Base-by-base conservation (phyloP, 1,140 invertebrate genomes). In the Medauroidea extradentata region DNA sequence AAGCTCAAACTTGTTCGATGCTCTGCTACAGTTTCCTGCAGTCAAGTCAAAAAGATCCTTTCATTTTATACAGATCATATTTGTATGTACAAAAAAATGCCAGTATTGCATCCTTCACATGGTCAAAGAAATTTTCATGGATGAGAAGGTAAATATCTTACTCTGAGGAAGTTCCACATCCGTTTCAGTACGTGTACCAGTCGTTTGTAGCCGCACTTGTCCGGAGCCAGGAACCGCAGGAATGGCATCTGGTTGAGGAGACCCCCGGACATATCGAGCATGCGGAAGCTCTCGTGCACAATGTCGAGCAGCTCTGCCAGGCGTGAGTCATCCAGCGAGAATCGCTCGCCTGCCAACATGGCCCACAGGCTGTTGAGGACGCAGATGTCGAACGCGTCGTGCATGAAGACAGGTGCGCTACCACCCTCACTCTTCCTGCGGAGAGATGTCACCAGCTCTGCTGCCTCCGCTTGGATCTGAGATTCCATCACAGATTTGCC, bases 301-400 rank as follows among this genome's bases (percentile, higher is more conserved):
- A 89, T 68, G 11, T 82, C 72, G 1, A 90, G 70, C 23, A 91
- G 74, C 11, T 75, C 73, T n/a, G 77, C 69, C 44, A 89, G 69
- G 41, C 81, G 74, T 2, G 74, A 67, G 65, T 86, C 78, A 56
- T 80, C 63, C 4, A 70, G 71, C 3, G 67, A 63, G 14, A 81
- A 78, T 53, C 78, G 67, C 56, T 83, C 77, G 56, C 91, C 91
- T 8, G 87, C 83, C 1, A 83, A 78, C 38, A 89, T 75, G 24
- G 78, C 82, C 89, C 89, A 92, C 1, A 91, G 66, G 1, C 89
- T 83, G 68, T 91, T 92, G 58, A 92, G 78, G 0, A 90, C 83
- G n/a, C 82, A 80, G 2, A 54, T 13, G 24, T 56, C 27, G 23
- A 60, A 53, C 2, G 41, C 50, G n/a, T 60, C 51, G 14, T 60